Evolutionary conservation across 2,797 vertebrate species (phyloP).

Genomic region (Pseudomugil gertrudae): DNA sequence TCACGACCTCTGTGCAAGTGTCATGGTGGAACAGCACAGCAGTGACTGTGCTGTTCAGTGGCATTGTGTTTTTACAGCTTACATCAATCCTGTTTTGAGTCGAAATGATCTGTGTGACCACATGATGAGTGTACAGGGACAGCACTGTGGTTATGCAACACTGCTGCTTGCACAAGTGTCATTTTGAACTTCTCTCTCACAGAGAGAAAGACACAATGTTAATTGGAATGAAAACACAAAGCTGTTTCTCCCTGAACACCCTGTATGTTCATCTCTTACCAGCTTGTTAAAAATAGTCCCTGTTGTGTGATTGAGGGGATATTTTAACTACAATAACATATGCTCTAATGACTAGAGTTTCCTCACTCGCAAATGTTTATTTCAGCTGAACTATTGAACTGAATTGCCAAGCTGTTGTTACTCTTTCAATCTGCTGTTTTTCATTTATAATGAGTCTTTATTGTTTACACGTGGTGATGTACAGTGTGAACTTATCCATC

Average conservation of each 20-base stretch:
- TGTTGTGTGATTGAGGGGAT: conserved; percentile 20
- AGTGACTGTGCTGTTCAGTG: conserved; percentile 35
- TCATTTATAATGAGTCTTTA: conserved; percentile 32
- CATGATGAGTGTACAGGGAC: conserved; percentile 53
- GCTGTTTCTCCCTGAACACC: conserved; percentile 24
- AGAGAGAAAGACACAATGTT: conserved; percentile 43
- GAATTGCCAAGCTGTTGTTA: conserved; percentile 12
- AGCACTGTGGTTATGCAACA: conserved; percentile 59
- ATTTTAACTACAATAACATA: conserved; percentile 48
- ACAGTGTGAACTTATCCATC: conserved; percentile 17
- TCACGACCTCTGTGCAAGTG: conserved; percentile 26
- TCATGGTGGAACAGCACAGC: conserved; percentile 16
- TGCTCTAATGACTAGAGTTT: conserved; percentile 47
- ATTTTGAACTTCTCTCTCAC: conserved; percentile 60
- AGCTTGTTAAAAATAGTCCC: conserved; percentile 47
- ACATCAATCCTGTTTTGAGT: conserved; percentile 63
- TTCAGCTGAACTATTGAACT: conserved; percentile 49
- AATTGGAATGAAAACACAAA: conserved; percentile 57
- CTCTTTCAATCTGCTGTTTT: conserved; percentile 21
- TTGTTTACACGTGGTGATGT: conserved; percentile 22
- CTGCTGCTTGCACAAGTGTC: conserved; percentile 55
- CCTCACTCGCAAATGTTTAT: conserved; percentile 46
- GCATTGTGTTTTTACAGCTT: conserved; percentile 48
- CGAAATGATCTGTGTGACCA: conserved; percentile 60
- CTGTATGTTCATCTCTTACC: conserved; percentile 38